These are phyloP conservation scores for Apotomis capreana DNA, from an alignment of 2,888 invertebrate genomes.

Conservation along the genomic window DNA sequence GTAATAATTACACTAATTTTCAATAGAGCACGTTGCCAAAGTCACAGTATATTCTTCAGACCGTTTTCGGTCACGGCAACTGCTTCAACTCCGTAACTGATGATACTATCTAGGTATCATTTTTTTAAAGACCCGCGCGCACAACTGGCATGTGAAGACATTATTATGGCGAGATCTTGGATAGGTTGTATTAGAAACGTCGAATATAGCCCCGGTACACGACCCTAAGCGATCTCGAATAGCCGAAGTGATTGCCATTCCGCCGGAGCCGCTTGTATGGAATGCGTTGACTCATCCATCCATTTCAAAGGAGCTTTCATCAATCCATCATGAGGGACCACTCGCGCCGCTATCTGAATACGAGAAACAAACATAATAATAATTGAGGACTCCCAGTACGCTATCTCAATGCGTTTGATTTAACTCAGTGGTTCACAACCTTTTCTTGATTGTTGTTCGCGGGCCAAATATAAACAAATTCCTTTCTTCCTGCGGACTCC, in stretches of 20 bases:
- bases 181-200: too few species aligned
- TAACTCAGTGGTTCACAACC: neutral
- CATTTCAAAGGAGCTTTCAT: constrained; percentile 64
- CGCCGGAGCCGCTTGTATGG: constrained; percentile 44
- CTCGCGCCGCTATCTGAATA: constrained; percentile 43
- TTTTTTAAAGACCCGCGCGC: too few species aligned
- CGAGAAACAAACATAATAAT: constrained; percentile 39
- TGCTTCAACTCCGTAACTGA: too few species aligned
- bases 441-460: too few species aligned
- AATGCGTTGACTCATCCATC: constrained; percentile 60
- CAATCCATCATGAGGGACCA: constrained; percentile 55
- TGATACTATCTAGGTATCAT: too few species aligned
- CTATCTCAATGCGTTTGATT: neutral
- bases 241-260: constrained; percentile 53
- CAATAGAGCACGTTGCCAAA: too few species aligned
- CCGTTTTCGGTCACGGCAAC: too few species aligned
- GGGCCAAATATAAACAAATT: neutral
- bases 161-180: too few species aligned
- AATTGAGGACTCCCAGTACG: constrained; percentile 23
- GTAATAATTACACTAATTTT: too few species aligned
- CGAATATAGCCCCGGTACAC: constrained; percentile 6
- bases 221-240: constrained; percentile 51
- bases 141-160: too few species aligned
- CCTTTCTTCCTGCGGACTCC: neutral
- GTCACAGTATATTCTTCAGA: too few species aligned